These are phyloP conservation scores for Kryptopterus vitreolus DNA, from an alignment of 2,797 vertebrate genomes.

Conservation along the genomic window DNA sequence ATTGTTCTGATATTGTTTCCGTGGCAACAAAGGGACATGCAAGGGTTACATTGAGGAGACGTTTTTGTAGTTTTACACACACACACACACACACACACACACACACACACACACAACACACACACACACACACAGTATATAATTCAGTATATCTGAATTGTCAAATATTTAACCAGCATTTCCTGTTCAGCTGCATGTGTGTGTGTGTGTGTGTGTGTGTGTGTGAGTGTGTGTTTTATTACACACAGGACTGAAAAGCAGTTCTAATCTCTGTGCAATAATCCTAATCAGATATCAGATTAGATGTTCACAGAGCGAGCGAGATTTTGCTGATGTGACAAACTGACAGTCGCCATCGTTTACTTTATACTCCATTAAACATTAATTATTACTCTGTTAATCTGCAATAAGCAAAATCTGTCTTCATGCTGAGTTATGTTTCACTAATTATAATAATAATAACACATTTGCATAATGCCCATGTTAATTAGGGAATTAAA, in stretches of 20 bases:
- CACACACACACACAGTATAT: too few relatives aligned
- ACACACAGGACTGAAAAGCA: neutral
- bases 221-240: neutral
- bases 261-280: neutral
- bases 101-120: too few relatives aligned
- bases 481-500: too few relatives aligned
- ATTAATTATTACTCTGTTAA: constrained; percentile 19
- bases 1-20: neutral
- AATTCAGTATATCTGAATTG: too few relatives aligned
- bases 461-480: too few relatives aligned
- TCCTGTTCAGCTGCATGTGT: neutral
- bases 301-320: neutral
- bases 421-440: too few relatives aligned
- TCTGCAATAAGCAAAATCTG: constrained; percentile 14
- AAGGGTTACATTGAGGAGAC: too few relatives aligned
- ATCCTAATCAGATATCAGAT: constrained; percentile 3
- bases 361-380: constrained; percentile 10
- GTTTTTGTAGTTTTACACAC: too few relatives aligned
- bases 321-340: neutral
- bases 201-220: neutral
- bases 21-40: neutral
- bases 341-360: neutral
- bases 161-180: too few relatives aligned
- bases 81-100: too few relatives aligned
- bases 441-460: too few relatives aligned